A percentile compares a stretch with the other conserved stretches of the same genome.
Evolutionary conservation across 2,888 invertebrate species (phyloP).

Genomic region (Vannuccia rotundouncinata): DNA sequence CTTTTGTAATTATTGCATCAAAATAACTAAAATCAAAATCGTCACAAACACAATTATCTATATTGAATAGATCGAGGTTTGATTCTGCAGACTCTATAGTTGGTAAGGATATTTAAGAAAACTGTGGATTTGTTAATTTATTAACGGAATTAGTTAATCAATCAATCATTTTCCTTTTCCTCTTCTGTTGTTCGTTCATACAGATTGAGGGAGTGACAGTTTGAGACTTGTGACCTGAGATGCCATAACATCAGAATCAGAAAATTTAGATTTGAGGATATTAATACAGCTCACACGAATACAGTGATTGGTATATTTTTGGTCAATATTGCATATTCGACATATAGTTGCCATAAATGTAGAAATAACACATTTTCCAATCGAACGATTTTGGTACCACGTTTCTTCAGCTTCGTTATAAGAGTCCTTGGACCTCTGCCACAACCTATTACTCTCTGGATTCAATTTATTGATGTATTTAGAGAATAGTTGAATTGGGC

Average conservation of each 20-base stretch:
- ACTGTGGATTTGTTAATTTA: too few relatives aligned
- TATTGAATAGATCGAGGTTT: too few relatives aligned
- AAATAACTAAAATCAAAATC: too few relatives aligned
- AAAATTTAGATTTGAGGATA: not conserved
- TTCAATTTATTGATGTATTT: conserved; percentile 4
- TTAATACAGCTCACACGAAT: not conserved
- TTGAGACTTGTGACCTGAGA: not conserved
- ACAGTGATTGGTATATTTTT: conserved; percentile 18
- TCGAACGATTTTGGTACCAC: conserved; percentile 1
- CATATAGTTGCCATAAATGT: conserved; percentile 14
- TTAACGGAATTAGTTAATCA: not conserved
- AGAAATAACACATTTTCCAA: conserved; percentile 8
- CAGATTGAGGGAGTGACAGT: not conserved
- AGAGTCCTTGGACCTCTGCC: not conserved
- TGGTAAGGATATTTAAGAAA: too few relatives aligned
- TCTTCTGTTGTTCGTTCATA: not conserved
- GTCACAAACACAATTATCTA: too few relatives aligned
- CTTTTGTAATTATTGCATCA: too few relatives aligned
- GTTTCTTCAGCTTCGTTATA: not conserved
- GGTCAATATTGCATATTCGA: conserved; percentile 1
- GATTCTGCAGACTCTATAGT: too few relatives aligned
- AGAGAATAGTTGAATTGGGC: not conserved
- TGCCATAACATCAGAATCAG: not conserved
- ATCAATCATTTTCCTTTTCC: conserved; percentile 2
- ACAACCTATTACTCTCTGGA: conserved; percentile 6